Conservation (phyloP, 2,797 vertebrate species). For the Pelochelys cantorii region DNA sequence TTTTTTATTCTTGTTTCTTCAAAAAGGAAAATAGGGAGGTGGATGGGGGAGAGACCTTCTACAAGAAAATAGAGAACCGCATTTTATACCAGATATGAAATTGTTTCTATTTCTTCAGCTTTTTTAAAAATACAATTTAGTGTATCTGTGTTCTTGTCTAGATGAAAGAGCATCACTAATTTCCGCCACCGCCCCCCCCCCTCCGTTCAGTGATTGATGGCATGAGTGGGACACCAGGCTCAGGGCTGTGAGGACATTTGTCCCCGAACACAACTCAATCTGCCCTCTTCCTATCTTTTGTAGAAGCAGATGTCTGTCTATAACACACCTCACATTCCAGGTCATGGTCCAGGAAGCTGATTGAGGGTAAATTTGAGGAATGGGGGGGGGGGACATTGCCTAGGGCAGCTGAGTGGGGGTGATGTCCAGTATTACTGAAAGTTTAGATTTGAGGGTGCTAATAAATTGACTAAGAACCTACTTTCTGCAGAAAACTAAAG, state of each 20-base stretch:
- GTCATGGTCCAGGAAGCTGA: neutral
- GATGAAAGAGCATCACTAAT: conserved; percentile 46
- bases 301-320: neutral
- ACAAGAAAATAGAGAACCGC: neutral
- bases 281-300: neutral
- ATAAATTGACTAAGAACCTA: neutral
- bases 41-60: neutral
- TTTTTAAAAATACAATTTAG: neutral
- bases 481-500: fast-evolving
- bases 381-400: neutral
- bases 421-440: neutral
- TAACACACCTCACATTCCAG: neutral
- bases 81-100: neutral
- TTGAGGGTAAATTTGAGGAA: neutral
- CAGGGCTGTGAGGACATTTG: neutral
- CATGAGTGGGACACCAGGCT: conserved; percentile 22
- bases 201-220: neutral
- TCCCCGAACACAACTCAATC: neutral
- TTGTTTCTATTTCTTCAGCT: neutral
- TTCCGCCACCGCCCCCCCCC: too few species aligned
- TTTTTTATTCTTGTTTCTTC: neutral
- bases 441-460: neutral
- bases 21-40: neutral
- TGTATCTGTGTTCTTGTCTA: conserved; percentile 12
- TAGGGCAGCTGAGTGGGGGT: neutral